phyloP scores from a whole-genome alignment of 1,140 invertebrate species.

The Sweltsa coloradensis region DNA sequence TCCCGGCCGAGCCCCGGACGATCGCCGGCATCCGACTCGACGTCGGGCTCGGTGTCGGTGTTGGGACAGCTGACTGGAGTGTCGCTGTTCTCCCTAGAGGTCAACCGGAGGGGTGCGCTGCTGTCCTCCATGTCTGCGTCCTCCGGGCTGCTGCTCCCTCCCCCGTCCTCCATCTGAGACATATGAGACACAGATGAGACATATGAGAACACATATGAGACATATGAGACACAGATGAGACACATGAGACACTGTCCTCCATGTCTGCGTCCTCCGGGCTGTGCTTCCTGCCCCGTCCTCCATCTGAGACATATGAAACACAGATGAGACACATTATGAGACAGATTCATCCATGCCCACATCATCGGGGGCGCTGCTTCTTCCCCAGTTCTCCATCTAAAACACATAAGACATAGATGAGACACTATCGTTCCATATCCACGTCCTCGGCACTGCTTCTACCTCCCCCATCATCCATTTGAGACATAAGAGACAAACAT shows the following conservation, averaged over 20 bases:
- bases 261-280: constrained; percentile 2
- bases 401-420: too few relatives aligned
- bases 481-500: neutral
- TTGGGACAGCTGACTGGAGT: constrained; percentile 15
- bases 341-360: too few relatives aligned
- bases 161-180: constrained; percentile 6
- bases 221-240: too few relatives aligned
- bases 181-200: neutral
- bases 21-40: neutral
- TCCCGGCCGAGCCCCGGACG: neutral
- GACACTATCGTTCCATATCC: neutral
- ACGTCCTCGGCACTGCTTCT: constrained; percentile 3
- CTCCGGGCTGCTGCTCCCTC: constrained; percentile 1
- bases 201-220: neutral
- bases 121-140: constrained; percentile 3
- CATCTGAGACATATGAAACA: neutral
- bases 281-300: constrained; percentile 6
- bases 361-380: too few relatives aligned
- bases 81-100: neutral
- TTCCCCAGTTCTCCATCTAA: too few relatives aligned
- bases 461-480: constrained; percentile 4
- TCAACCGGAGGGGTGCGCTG: neutral
- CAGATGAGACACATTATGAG: neutral
- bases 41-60: neutral
- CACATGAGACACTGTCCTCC: neutral